A percentile compares a stretch with the other conserved stretches of the same genome.
Conservation (phyloP, 2,888 invertebrate species). For the Eulithis prunata region DNA sequence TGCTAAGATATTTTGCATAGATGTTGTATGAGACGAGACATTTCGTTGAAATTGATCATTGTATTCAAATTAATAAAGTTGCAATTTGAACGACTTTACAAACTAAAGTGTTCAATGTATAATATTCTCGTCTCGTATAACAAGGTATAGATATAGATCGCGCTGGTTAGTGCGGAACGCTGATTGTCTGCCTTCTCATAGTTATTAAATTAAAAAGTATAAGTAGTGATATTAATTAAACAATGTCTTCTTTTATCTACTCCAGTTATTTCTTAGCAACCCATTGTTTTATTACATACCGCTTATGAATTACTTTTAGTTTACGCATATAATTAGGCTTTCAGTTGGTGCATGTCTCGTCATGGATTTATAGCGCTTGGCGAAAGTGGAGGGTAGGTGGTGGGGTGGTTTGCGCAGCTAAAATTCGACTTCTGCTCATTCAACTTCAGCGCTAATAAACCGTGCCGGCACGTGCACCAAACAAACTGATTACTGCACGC, state of each 20-base stretch:
- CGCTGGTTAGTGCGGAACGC: constrained; percentile 50
- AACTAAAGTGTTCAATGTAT: background rate
- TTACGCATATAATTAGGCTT: background rate
- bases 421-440: too few species aligned
- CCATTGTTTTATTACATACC: background rate
- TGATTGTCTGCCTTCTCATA: constrained; percentile 43
- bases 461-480: too few species aligned
- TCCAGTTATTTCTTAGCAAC: constrained; percentile 1
- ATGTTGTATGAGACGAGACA: constrained; percentile 37
- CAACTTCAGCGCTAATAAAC: too few species aligned
- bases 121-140: constrained; percentile 11
- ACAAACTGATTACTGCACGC: too few species aligned
- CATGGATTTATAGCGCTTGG: too few species aligned
- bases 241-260: constrained; percentile 22
- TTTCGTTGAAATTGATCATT: background rate
- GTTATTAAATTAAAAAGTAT: constrained; percentile 43
- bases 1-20: constrained; percentile 48
- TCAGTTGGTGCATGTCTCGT: too few species aligned
- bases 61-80: background rate
- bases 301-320: background rate
- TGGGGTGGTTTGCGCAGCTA: too few species aligned
- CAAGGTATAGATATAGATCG: constrained; percentile 49
- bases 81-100: too few species aligned
- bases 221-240: constrained; percentile 11
- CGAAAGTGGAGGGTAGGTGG: too few species aligned